phyloP scores from a whole-genome alignment of 2,797 vertebrate species.

The Rhynchotus rufescens region DNA sequence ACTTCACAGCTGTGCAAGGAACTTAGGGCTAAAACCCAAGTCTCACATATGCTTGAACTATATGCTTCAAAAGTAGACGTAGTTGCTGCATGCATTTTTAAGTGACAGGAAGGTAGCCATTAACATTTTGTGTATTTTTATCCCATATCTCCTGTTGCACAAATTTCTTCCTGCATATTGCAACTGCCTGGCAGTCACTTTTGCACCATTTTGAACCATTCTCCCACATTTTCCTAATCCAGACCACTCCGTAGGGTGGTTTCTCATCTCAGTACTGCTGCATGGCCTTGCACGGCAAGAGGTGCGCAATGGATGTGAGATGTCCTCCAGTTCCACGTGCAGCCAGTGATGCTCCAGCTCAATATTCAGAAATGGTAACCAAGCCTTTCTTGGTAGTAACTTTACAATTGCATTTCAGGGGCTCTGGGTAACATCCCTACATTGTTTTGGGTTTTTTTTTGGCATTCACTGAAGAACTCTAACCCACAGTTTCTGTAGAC shows the following conservation, averaged over 20 bases:
- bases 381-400: not conserved
- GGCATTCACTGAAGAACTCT: accelerated
- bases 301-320: not conserved
- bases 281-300: not conserved
- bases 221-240: not conserved
- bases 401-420: not conserved
- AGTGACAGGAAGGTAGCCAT: not conserved
- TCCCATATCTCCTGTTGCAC: not conserved
- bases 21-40: not conserved
- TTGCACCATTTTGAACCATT: not conserved
- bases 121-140: not conserved
- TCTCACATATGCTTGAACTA: not conserved
- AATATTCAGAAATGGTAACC: not conserved
- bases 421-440: not conserved
- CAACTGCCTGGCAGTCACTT: not conserved
- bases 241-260: not conserved
- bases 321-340: not conserved
- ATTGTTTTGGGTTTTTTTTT: not conserved
- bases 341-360: not conserved
- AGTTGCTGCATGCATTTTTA: not conserved
- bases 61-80: not conserved
- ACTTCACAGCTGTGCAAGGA: not conserved
- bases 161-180: not conserved
- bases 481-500: not conserved
- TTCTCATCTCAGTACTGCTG: not conserved